phyloP scores from a whole-genome alignment of 2,888 invertebrate genomes.

The Cosmia pyralina region DNA sequence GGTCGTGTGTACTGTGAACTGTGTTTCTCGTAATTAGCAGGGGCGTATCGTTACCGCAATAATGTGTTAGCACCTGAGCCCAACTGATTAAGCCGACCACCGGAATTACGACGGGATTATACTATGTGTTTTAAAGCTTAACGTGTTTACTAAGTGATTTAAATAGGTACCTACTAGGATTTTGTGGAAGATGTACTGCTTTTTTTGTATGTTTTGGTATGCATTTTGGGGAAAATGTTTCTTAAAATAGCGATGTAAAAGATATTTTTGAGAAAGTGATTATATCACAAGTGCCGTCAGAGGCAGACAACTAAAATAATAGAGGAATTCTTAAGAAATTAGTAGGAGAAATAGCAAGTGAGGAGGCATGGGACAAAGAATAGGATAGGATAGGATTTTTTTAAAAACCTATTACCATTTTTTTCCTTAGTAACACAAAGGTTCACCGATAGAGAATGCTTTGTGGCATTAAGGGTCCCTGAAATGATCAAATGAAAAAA shows the following conservation, averaged over 20 bases:
- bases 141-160: slow-evolving; percentile 48
- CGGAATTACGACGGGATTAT: slow-evolving; percentile 46
- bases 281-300: no score
- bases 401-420: no score
- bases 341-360: background rate
- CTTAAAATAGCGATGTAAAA: no score
- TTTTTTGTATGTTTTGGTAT: slow-evolving; percentile 16
- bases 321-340: background rate
- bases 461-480: no score
- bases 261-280: no score
- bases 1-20: slow-evolving; percentile 23
- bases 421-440: no score
- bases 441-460: no score
- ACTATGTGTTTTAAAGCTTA: slow-evolving; percentile 49
- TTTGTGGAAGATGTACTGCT: slow-evolving; percentile 23
- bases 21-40: slow-evolving; percentile 60
- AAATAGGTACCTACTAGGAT: slow-evolving; percentile 47
- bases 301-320: background rate
- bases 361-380: background rate
- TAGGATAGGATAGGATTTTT: background rate
- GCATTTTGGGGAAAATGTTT: no score
- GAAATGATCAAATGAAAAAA: no score
- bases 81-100: slow-evolving; percentile 53
- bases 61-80: slow-evolving; percentile 62
- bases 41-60: slow-evolving; percentile 53